Base-by-base conservation (phyloP, 1,140 invertebrate species). In the Sinonovacula constricta region DNA sequence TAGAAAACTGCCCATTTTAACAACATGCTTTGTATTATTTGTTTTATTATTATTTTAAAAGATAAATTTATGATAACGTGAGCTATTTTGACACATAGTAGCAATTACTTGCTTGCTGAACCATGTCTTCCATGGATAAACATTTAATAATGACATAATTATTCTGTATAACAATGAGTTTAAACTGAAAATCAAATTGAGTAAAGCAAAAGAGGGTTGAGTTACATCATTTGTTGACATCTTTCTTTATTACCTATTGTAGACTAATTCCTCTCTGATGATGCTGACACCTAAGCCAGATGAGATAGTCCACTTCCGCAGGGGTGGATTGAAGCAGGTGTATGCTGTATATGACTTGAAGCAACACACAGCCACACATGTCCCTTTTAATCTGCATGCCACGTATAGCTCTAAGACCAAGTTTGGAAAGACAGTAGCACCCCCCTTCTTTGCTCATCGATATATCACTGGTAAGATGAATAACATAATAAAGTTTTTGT, bases 361-460 rank as follows among this genome's bases (percentile, higher is more conserved):
- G 12, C 57, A 83, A 57, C 79, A 83, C 28, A 81, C 85, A 0
- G 36, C 33, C 7, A 26, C 54, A 33, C 76, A 84, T 7, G 67
- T 67, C 2, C 69, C 76, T 10, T 71, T 97, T 67, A 96, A 95
- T 89, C 92, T 97, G 72, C 94, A 93, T 66, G 92, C 93, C 34
- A 85, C 89, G 14, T 93, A 94, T 82, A 87, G 84, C 18, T 83
- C 88, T 84, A 83, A 83, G 85, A 91, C 81, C 88, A 87, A 88
- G 90, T 90, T 92, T 84, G 82, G 88, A 91, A 90, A 94, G 26
- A 91, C 91, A 60, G 91, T 92, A 74, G 93, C 94, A 76, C 95
- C 96, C 0, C 91, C 94, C 18, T 77, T 98, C 0, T 93, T 94
- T 88, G 95, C 95, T 3, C 95, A 95, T 88, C 93, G 96, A 86